Evolutionary conservation across 1,140 invertebrate genomes (phyloP), one percentile per base, ranked within the genome.

Genomic region (Zaprionus lachaisei): DNA sequence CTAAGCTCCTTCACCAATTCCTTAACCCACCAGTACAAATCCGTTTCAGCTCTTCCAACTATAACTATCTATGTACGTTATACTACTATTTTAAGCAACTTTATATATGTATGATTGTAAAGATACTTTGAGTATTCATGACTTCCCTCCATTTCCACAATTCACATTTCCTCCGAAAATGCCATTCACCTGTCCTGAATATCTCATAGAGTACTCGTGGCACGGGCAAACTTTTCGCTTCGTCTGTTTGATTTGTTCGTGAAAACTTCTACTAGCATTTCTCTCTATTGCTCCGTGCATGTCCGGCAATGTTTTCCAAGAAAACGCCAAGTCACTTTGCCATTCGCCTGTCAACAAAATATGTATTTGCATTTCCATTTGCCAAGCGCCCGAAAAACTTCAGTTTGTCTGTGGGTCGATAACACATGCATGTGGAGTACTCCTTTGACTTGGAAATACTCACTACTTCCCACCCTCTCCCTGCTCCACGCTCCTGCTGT

Each of bases 321-420:
- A 58, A 86, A 77, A 66, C 71, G 81, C 67, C 84, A 75, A 89
- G 74, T 90, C 84, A 90, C 85, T 81, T 75, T 76, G 69, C 62
- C 57, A 57, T 75, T 70, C 65, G 77, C 66, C 80, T 89, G 84
- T 89, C 84, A 81, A 83, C 81, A 83, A 84, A 81, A 89, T 89
- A 89, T 89, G 90, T 89, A 89, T 89, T 89, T 89, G 81, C 84
- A 89, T 89, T 89, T 89, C 75, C 79, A 83, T 70, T 81, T 79
- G 63, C 79, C 79, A 44, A 28, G 68, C 67, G 34, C 67, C 72
- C 67, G 54, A 58, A 66, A 47, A 64, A 67, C 31, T 79, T 49
- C 37, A 44, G 37, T 56, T 24, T 56, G 65, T 66, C 65, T 67
- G 74, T 31, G 68, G 69, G 62, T 77, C 74, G 70, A 77, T 76